A percentile compares a stretch with the other conserved stretches of the same genome.
These are phyloP conservation scores for Alca torda DNA, from an alignment of 2,797 vertebrate species.

Conservation along the genomic window DNA sequence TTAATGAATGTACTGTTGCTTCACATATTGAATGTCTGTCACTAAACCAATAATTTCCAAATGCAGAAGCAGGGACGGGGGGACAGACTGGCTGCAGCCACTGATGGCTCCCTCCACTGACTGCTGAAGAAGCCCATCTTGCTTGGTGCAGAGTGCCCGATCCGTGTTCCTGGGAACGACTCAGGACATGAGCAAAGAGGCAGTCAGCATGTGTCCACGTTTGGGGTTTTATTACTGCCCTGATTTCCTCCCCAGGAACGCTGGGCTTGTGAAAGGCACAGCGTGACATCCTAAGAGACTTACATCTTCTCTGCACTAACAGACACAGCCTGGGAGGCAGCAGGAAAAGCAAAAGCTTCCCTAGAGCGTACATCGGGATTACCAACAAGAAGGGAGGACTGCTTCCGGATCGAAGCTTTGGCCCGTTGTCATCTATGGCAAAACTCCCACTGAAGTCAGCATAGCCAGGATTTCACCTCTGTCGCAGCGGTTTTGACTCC, in stretches of 20 bases:
- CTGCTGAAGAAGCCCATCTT: neutral
- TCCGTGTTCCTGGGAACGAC: neutral
- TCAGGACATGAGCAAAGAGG: neutral
- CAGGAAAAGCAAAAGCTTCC: neutral
- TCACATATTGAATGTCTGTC: conserved; percentile 16
- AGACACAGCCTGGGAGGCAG: neutral
- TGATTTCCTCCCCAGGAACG: neutral
- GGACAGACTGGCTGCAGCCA: neutral
- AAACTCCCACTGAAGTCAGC: neutral
- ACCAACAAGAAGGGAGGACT: neutral
- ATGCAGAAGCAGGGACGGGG: neutral
- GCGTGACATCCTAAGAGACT: neutral
- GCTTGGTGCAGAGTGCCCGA: neutral
- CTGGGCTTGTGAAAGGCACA: neutral
- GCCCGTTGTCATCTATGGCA: neutral
- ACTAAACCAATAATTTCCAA: neutral
- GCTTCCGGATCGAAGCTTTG: neutral
- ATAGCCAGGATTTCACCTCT: neutral
- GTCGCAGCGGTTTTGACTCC: neutral
- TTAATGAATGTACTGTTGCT: conserved; percentile 22
- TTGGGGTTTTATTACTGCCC: neutral
- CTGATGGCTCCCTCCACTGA: neutral
- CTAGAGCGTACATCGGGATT: neutral
- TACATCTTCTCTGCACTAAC: neutral
- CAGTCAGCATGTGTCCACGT: neutral